Evolutionary conservation across 2,797 vertebrate genomes (phyloP).

Genomic region (Hyperoplus lanceolatus): DNA sequence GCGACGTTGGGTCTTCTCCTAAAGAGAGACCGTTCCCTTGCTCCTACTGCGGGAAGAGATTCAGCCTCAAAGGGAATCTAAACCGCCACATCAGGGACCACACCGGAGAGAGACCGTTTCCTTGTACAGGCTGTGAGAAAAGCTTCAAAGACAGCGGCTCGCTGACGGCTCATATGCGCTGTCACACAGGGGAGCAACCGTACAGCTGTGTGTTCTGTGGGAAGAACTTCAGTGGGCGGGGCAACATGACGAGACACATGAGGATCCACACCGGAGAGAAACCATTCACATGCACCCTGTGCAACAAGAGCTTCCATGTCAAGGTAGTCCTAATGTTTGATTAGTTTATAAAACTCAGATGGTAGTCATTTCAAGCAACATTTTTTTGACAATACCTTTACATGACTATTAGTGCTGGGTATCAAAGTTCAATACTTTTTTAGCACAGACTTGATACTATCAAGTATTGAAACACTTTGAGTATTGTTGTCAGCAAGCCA

Average conservation of each 20-base stretch:
- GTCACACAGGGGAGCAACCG: slow-evolving; percentile 65
- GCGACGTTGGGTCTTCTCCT: accelerated
- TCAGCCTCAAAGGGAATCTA: slow-evolving; percentile 59
- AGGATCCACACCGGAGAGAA: slow-evolving; percentile 58
- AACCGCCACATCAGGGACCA: slow-evolving; percentile 67
- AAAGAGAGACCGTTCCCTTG: slow-evolving; percentile 56
- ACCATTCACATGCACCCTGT: slow-evolving; percentile 43
- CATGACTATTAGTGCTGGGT: no score
- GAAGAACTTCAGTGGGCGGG: slow-evolving; percentile 50
- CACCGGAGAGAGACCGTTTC: slow-evolving; percentile 61
- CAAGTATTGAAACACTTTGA: no score
- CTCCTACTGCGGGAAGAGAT: slow-evolving; percentile 57
- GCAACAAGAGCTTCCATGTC: slow-evolving; percentile 30
- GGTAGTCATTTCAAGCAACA: no score
- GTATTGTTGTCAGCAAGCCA: no score
- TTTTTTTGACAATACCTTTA: no score
- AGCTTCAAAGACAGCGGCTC: slow-evolving; percentile 61
- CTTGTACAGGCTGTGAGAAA: slow-evolving; percentile 54
- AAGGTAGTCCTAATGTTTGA: slow-evolving; percentile 6
- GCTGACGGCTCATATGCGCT: slow-evolving; percentile 57
- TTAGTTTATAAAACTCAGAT: no score
- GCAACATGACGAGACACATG: slow-evolving; percentile 66
- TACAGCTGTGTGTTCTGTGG: slow-evolving; percentile 61
- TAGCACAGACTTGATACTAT: no score
- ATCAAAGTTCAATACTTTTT: no score